phyloP scores from a whole-genome alignment of 1,140 invertebrate species.

The Oryzaephilus surinamensis region DNA sequence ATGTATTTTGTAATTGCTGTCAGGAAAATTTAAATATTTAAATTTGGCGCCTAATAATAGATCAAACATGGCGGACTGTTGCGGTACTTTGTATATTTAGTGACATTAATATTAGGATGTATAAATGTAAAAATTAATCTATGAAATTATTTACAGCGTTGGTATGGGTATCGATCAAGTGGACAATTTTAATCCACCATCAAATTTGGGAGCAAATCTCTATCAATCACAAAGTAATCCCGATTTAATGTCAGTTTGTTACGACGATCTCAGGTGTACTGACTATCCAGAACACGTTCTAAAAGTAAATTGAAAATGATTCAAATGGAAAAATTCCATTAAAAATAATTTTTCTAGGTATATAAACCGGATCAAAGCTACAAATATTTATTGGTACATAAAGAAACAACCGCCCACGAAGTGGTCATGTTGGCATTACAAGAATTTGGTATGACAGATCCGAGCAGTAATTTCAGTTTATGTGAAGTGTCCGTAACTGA shows the following conservation, averaged over 20 bases:
- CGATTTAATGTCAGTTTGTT: conserved; percentile 72
- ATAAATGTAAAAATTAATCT: conserved; percentile 8
- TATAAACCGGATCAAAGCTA: conserved; percentile 93
- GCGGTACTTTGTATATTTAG: too few species aligned
- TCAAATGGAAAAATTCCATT: not conserved
- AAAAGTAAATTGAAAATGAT: conserved; percentile 50
- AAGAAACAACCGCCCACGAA: conserved; percentile 96
- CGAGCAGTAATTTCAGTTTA: conserved; percentile 77
- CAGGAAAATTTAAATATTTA: not conserved
- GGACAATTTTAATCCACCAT: conserved; percentile 29
- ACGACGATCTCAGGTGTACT: conserved; percentile 58
- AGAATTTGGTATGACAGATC: conserved; percentile 93
- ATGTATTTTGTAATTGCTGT: not conserved
- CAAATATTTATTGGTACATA: conserved; percentile 94
- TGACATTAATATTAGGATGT: too few species aligned
- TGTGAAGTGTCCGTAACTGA: conserved; percentile 93
- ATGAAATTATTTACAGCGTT: too few species aligned
- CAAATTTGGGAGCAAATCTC: conserved; percentile 37
- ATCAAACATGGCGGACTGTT: too few species aligned
- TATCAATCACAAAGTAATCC: conserved; percentile 87
- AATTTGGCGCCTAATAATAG: too few species aligned
- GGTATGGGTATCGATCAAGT: conserved; percentile 31
- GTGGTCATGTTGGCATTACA: conserved; percentile 95
- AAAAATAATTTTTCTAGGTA: conserved; percentile 33
- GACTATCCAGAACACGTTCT: conserved; percentile 96